Evolutionary conservation across 2,888 invertebrate genomes (phyloP).

Genomic region (Parnassius glacialis): DNA sequence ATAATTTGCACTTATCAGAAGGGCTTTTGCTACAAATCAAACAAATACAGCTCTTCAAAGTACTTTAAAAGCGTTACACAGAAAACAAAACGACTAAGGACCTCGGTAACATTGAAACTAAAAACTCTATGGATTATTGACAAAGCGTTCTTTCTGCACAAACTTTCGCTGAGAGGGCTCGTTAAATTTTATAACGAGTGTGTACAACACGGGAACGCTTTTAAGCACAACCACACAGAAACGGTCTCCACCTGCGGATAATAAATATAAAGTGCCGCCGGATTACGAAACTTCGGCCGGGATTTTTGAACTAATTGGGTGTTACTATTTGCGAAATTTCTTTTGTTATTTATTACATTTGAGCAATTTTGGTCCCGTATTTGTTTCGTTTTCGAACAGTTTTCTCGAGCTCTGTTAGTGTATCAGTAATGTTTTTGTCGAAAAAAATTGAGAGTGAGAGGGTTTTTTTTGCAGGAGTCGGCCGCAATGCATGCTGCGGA

Average conservation of each 20-base stretch:
- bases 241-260: slow-evolving; percentile 4
- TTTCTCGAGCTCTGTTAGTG: not conserved
- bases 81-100: slow-evolving; percentile 13
- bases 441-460: too few relatives aligned
- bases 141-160: slow-evolving; percentile 18
- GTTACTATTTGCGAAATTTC: slow-evolving; percentile 4
- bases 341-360: slow-evolving; percentile 1
- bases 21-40: slow-evolving; percentile 1
- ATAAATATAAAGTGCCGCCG: slow-evolving; percentile 9
- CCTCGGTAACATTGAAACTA: slow-evolving; percentile 16
- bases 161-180: slow-evolving; percentile 26
- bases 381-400: not conserved
- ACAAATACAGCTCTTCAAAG: slow-evolving; percentile 11
- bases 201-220: slow-evolving; percentile 24
- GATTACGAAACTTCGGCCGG: slow-evolving; percentile 19
- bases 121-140: slow-evolving; percentile 14
- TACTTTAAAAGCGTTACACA: slow-evolving; percentile 5
- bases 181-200: slow-evolving; percentile 26
- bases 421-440: too few relatives aligned
- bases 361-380: not conserved
- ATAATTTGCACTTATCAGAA: too few relatives aligned
- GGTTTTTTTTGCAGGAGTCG: too few relatives aligned
- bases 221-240: slow-evolving; percentile 17
- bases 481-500: too few relatives aligned
- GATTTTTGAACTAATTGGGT: slow-evolving; percentile 17